Evolutionary conservation across 2,113 vertebrate species (phyloP), one percentile per base, ranked within the genome.

Genomic region (Zootoca vivipara): DNA sequence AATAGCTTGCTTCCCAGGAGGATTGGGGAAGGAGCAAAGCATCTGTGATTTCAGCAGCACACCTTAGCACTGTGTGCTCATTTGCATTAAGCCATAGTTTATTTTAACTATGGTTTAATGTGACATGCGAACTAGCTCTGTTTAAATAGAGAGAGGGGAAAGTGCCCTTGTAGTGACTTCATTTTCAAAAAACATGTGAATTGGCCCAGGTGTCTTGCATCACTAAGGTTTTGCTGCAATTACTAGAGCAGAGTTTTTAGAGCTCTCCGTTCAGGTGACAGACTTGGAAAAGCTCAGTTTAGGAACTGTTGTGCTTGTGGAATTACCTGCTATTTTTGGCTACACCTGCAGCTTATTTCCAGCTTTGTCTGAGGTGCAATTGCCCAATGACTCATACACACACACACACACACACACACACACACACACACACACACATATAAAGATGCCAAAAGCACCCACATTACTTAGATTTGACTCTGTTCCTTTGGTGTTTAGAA

Each of bases 181-280:
- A 7, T 56, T 30, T 75, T 75, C 2, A 85, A 86, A 86, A 91
- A 92, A 86, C 81, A 20, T 85, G 67, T 83, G 78, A 84, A 38
- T 7, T 56, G 22, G 7, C 72, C 33, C 12, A 35, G 15, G 33
- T 28, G 13, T 64, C 12, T 38, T 38, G 10, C 12, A 28, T n/a
- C n/a, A 38, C 1, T 33, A 56, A 4, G 20, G 40, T 70, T 86
- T 72, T 15, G 73, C 12, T 38, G 24, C 69, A 79, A 8, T 70
- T 73, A 78, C 74, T 83, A 15, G 12, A 40, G 3, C 40, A 65
- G 18, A 22, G 35, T 56, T 73, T 38, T 70, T 26, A 87, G 38
- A 78, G 15, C 9, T 78, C 12, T 52, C 10, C 7, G 56, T 46
- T 33, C 6, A 75, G 13, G 18, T 58, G 67, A 18, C 33, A 65